These are phyloP conservation scores for Nephila pilipes DNA, from an alignment of 1,140 invertebrate species.

Conservation along the genomic window DNA sequence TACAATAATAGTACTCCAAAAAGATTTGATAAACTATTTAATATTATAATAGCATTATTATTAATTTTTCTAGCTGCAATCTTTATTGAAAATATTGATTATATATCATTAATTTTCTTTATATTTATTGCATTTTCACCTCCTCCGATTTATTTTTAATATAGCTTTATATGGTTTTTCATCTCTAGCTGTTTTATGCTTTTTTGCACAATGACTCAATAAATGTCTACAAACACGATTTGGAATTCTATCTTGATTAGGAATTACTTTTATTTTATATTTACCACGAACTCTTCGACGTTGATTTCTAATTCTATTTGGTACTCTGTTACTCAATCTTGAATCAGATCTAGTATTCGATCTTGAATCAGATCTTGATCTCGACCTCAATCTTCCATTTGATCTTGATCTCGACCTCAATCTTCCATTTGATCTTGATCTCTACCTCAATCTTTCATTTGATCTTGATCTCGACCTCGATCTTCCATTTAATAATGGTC, in stretches of 20 bases:
- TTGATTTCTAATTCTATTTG: background rate
- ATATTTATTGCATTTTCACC: background rate
- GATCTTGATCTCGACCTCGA: background rate
- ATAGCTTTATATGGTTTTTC: background rate
- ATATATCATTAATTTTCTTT: constrained; percentile 13
- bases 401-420: background rate
- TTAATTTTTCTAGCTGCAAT: background rate
- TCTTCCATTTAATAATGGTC: background rate
- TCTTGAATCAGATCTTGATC: background rate
- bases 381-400: too few species aligned
- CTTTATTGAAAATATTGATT: constrained; percentile 30
- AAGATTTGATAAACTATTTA: background rate
- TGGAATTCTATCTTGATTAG: background rate
- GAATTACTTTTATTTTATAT: background rate
- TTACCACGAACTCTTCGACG: background rate
- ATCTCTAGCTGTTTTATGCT: constrained; percentile 16
- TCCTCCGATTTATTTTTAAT: background rate
- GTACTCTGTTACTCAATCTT: background rate
- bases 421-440: background rate
- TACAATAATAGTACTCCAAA: background rate
- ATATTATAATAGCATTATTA: background rate
- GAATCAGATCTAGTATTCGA: background rate
- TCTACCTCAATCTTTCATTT: background rate
- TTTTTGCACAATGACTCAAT: constrained; percentile 12
- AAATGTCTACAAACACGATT: constrained; percentile 51